phyloP scores from a whole-genome alignment of 1,140 invertebrate species.

The Drosophila teissieri region DNA sequence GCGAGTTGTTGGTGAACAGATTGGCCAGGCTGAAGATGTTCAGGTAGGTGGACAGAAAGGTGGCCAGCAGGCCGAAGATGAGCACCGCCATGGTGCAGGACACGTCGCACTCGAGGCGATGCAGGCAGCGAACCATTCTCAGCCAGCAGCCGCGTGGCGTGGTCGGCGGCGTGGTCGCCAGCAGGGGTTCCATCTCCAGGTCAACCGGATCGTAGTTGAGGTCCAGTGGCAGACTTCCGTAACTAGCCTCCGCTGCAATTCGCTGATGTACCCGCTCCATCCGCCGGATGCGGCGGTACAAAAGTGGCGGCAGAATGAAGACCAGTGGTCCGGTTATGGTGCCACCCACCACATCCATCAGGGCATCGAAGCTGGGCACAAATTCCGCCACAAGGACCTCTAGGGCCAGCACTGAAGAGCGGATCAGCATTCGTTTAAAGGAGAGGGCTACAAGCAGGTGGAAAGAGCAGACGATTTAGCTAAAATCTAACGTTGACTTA shows the following conservation, averaged over 20 bases:
- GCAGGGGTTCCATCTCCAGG: conserved; percentile 68
- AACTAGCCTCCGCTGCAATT: conserved; percentile 73
- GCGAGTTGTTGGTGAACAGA: conserved; percentile 76
- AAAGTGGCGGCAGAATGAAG: conserved; percentile 93
- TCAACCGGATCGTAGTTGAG: conserved; percentile 76
- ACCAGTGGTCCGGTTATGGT: conserved; percentile 93
- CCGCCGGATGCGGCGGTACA: conserved; percentile 88
- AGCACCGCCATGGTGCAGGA: conserved; percentile 76
- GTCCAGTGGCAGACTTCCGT: conserved; percentile 75
- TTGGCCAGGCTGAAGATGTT: conserved; percentile 71
- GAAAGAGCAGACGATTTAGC: conserved; percentile 61
- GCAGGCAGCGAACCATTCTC: conserved; percentile 50
- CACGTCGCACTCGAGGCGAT: conserved; percentile 66
- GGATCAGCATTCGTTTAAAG: conserved; percentile 89
- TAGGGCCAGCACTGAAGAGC: conserved; percentile 89
- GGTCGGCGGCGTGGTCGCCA: conserved; percentile 31
- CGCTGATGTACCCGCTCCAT: conserved; percentile 81
- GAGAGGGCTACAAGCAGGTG: conserved; percentile 88
- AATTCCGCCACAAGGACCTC: conserved; percentile 92
- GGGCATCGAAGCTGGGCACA: conserved; percentile 94
- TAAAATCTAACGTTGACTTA: conserved; percentile 1
- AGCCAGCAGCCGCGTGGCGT: conserved; percentile 57
- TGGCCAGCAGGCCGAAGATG: conserved; percentile 75
- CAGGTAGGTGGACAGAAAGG: conserved; percentile 78
- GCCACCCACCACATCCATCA: conserved; percentile 94